Conservation (phyloP, 2,113 vertebrate genomes). For the Spilogale gracilis region DNA sequence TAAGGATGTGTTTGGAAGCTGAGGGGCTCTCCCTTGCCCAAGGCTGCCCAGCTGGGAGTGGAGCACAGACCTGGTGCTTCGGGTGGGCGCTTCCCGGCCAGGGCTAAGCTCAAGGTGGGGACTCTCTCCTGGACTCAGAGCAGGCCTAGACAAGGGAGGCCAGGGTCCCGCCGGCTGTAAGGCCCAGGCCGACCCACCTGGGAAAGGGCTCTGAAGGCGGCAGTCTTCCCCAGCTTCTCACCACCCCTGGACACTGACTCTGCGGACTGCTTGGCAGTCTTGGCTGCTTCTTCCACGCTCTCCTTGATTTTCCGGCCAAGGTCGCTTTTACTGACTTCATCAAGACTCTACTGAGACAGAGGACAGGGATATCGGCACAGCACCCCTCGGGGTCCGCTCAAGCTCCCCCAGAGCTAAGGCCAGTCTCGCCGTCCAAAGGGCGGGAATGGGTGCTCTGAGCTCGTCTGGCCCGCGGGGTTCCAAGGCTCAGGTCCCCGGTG, state of each 20-base stretch:
- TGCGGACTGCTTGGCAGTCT: conserved; percentile 95
- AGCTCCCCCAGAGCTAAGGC: not conserved
- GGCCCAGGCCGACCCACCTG: conserved; percentile 87
- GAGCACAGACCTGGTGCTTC: too few species aligned
- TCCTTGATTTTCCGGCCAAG: conserved; percentile 96
- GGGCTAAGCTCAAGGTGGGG: not conserved
- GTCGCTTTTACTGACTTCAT: conserved; percentile 94
- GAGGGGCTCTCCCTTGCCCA: not conserved
- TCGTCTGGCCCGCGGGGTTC: not conserved
- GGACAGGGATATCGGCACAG: not conserved
- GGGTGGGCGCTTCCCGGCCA: not conserved
- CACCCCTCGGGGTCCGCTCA: rapidly evolving
- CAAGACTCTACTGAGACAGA: conserved; percentile 91
- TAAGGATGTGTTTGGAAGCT: not conserved
- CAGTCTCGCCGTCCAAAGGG: not conserved
- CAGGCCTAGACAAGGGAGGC: not conserved
- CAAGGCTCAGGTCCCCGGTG: rapidly evolving
- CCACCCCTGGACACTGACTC: conserved; percentile 93
- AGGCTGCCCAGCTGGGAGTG: not conserved
- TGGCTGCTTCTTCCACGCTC: conserved; percentile 95
- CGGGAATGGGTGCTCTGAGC: not conserved
- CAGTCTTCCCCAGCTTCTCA: conserved; percentile 93
- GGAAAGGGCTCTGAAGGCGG: conserved; percentile 95
- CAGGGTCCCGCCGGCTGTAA: rapidly evolving
- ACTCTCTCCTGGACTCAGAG: not conserved